These are phyloP conservation scores for Onychomys arenicola DNA, from an alignment of 2,797 vertebrate species.

Conservation along the genomic window DNA sequence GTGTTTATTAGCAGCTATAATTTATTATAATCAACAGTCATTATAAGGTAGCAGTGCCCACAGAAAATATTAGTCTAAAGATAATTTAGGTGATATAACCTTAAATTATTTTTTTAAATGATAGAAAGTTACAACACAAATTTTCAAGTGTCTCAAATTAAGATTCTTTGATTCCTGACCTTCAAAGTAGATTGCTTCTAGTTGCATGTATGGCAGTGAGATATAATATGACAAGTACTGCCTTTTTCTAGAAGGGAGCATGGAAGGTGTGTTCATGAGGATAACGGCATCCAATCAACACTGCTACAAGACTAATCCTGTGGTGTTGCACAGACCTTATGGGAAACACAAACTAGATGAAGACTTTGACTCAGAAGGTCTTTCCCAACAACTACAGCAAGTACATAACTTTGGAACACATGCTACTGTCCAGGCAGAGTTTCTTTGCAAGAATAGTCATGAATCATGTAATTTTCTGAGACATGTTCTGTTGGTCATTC, in stretches of 20 bases:
- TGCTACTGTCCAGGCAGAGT: neutral
- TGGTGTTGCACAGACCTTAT: neutral
- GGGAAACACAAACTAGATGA: neutral
- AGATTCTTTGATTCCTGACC: neutral
- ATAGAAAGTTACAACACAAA: neutral
- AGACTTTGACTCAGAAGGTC: neutral
- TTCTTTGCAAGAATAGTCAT: neutral
- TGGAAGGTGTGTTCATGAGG: neutral
- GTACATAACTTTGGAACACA: neutral
- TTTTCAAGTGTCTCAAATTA: neutral
- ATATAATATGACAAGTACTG: neutral
- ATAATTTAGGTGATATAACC: neutral
- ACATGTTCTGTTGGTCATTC: neutral
- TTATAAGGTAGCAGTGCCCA: neutral
- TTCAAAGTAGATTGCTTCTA: neutral
- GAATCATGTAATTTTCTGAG: neutral
- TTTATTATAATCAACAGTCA: constrained; percentile 29
- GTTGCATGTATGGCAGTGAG: neutral
- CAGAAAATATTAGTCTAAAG: neutral
- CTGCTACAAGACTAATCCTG: neutral
- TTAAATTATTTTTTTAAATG: constrained; percentile 18
- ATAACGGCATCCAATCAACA: neutral
- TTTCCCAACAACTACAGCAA: neutral
- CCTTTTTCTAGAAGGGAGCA: constrained; percentile 2
- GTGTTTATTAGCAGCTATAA: constrained; percentile 7